phyloP scores from a whole-genome alignment of 2,113 vertebrate species.

The Craseonycteris thonglongyai region DNA sequence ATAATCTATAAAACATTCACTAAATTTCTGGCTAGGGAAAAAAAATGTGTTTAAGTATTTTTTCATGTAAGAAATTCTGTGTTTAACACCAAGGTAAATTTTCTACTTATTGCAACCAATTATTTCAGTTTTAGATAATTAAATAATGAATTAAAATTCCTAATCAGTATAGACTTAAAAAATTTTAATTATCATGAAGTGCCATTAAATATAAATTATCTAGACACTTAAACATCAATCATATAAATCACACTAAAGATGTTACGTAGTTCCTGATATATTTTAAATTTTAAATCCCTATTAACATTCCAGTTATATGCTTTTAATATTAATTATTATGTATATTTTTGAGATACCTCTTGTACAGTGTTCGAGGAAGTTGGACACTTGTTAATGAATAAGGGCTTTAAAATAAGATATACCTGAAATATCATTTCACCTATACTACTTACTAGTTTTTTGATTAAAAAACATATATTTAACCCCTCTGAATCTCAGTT shows the following conservation, averaged over 20 bases:
- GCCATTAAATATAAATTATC: conserved; percentile 29
- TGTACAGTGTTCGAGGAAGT: background rate
- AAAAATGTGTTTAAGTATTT: background rate
- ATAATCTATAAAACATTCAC: background rate
- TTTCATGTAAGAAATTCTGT: background rate
- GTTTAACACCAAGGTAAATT: background rate
- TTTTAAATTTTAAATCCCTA: conserved; percentile 27
- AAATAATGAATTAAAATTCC: conserved; percentile 31
- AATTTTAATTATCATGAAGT: conserved; percentile 49
- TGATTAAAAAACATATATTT: background rate
- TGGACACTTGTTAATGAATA: background rate
- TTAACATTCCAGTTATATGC: conserved; percentile 17
- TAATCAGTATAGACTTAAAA: conserved; percentile 39
- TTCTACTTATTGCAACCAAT: background rate
- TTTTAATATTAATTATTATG: conserved; percentile 31
- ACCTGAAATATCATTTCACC: background rate
- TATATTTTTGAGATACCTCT: conserved; percentile 14
- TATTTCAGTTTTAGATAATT: background rate
- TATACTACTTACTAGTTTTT: background rate
- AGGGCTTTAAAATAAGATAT: background rate
- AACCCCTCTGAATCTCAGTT: background rate
- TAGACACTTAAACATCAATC: conserved; percentile 31
- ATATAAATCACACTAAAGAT: conserved; percentile 12
- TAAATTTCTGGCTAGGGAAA: background rate
- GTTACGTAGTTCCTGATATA: conserved; percentile 20